A percentile compares a stretch with the other conserved stretches of the same genome.
phyloP scores from a whole-genome alignment of 2,888 invertebrate species.

The Drosophila yooni region DNA sequence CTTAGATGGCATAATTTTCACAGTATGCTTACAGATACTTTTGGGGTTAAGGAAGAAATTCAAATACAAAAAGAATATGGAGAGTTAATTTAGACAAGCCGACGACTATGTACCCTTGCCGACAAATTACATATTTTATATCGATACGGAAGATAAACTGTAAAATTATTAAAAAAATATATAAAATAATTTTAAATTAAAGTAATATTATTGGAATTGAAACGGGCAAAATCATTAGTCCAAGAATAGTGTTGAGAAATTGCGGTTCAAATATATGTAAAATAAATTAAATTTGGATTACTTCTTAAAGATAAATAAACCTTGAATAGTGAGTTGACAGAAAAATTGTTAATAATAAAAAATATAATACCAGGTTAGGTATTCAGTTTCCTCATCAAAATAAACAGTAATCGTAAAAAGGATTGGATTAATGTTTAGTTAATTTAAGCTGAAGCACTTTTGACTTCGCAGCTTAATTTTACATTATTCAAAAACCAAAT shows the following conservation, averaged over 20 bases:
- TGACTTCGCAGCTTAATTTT: not conserved
- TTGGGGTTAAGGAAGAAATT: slow-evolving; percentile 5
- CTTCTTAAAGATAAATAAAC: not conserved
- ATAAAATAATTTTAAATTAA: not conserved
- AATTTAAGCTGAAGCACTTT: not conserved
- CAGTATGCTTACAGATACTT: slow-evolving; percentile 39
- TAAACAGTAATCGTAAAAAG: not conserved
- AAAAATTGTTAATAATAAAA: not conserved
- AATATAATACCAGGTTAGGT: not conserved
- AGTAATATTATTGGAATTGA: no score
- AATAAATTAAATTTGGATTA: not conserved
- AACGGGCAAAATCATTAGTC: no score
- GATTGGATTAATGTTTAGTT: not conserved
- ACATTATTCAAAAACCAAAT: not conserved
- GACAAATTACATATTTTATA: not conserved
- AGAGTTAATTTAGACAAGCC: not conserved
- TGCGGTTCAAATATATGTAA: not conserved
- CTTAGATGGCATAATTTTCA: slow-evolving; percentile 24
- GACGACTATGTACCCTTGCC: not conserved
- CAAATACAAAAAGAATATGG: not conserved
- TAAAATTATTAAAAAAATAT: not conserved
- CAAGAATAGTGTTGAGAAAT: not conserved
- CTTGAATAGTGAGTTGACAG: not conserved
- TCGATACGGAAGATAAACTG: not conserved
- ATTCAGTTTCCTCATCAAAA: not conserved